Percentiles rank a stretch among this genome's conserved stretches.
phyloP scores from a whole-genome alignment of 2,113 vertebrate genomes.

The Neolamprologus fasciatus region DNA sequence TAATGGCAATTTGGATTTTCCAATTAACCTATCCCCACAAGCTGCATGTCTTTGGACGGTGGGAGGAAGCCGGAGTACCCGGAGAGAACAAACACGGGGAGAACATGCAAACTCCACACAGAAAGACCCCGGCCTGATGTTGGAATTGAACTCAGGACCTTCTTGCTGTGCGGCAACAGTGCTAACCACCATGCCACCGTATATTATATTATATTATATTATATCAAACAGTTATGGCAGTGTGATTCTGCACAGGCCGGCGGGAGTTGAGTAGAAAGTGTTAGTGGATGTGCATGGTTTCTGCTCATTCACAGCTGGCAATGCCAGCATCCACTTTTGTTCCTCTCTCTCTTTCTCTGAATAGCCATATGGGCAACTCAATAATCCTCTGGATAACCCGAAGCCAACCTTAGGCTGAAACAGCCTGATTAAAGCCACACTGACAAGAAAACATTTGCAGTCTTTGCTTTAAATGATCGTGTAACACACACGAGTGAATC shows the following conservation, averaged over 20 bases:
- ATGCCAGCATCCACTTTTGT: slow-evolving; percentile 13
- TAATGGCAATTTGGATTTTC: no score
- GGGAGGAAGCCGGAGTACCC: no score
- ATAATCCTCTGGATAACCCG: slow-evolving; percentile 33
- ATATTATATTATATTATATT: neutral
- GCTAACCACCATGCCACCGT: no score
- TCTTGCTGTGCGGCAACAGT: no score
- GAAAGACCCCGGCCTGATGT: no score
- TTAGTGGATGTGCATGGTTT: slow-evolving; percentile 34
- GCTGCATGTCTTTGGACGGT: no score
- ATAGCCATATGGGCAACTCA: slow-evolving; percentile 18
- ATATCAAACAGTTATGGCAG: neutral
- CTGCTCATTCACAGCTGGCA: slow-evolving; percentile 17
- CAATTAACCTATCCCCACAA: no score
- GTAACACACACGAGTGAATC: neutral
- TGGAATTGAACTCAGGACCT: no score
- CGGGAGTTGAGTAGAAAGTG: neutral
- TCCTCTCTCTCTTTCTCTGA: neutral
- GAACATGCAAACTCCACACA: no score
- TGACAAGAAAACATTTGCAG: neutral
- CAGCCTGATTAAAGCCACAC: neutral
- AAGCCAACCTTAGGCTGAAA: slow-evolving; percentile 21
- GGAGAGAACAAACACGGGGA: no score
- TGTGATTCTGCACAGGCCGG: neutral
- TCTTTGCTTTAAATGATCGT: neutral